phyloP scores from a whole-genome alignment of 2,888 invertebrate species.

The Pogonocherus hispidulus region DNA sequence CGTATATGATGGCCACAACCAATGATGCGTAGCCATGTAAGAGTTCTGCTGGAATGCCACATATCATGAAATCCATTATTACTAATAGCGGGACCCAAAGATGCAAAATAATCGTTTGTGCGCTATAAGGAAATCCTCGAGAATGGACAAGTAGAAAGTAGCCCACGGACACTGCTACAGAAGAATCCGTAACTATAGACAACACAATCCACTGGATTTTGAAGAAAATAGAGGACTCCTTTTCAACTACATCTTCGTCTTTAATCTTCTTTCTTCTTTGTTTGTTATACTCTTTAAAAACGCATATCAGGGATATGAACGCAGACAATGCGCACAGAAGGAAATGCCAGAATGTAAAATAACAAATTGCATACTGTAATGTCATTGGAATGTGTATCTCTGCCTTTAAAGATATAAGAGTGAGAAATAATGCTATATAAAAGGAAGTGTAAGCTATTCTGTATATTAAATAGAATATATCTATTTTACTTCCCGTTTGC shows the following conservation, averaged over 20 bases:
- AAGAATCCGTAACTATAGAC: slow-evolving; percentile 32
- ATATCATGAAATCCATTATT: slow-evolving; percentile 41
- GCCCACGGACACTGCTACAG: slow-evolving; percentile 29
- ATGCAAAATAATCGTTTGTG: slow-evolving; percentile 32
- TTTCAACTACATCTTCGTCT: background rate
- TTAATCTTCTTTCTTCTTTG: background rate
- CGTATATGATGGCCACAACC: slow-evolving; percentile 27
- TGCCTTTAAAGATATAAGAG: background rate
- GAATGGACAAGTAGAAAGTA: slow-evolving; percentile 39
- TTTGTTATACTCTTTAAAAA: slow-evolving; percentile 5
- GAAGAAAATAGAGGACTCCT: background rate
- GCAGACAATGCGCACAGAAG: slow-evolving; percentile 28
- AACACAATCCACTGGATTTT: slow-evolving; percentile 35
- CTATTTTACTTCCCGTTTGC: slow-evolving; percentile 37
- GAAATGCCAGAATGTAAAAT: slow-evolving; percentile 42
- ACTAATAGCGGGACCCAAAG: slow-evolving; percentile 40
- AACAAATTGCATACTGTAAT: slow-evolving; percentile 11
- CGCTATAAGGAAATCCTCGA: background rate
- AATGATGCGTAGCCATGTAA: slow-evolving; percentile 37
- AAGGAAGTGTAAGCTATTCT: slow-evolving; percentile 26
- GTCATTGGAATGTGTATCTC: background rate
- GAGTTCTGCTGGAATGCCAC: slow-evolving; percentile 37
- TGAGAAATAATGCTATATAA: slow-evolving; percentile 11
- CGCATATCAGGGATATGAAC: slow-evolving; percentile 23
- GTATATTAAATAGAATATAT: slow-evolving; percentile 35